phyloP scores from a whole-genome alignment of 2,888 invertebrate genomes.

The Mesoligia furuncula region DNA sequence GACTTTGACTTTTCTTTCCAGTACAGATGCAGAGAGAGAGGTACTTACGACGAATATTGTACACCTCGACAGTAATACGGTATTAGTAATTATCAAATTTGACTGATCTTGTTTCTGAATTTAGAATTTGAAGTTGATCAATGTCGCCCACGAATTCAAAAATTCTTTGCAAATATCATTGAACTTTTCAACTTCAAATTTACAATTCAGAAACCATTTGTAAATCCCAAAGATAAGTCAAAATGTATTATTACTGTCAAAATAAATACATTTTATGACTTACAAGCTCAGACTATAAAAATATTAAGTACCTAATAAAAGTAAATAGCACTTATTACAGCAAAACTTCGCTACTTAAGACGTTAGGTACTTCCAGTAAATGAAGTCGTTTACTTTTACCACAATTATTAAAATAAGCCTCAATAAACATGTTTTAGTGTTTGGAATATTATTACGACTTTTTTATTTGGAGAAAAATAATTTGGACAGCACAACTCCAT shows the following conservation, averaged over 20 bases:
- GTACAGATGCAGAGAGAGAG: not conserved
- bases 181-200: not conserved
- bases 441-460: constrained; percentile 9
- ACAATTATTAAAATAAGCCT: constrained; percentile 50
- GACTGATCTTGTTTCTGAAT: not conserved
- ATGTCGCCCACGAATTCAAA: not conserved
- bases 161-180: not conserved
- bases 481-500: not conserved
- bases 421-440: constrained; percentile 48
- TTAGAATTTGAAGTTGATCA: not conserved
- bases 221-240: not conserved
- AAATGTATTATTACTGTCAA: not conserved
- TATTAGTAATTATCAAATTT: not conserved
- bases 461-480: constrained; percentile 2
- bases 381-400: constrained; percentile 46
- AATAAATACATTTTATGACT: constrained; percentile 33
- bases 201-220: not conserved
- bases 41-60: not conserved
- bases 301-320: constrained; percentile 48
- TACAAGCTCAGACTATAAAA: constrained; percentile 40
- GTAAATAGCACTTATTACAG: constrained; percentile 53
- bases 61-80: not conserved
- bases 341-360: constrained; percentile 54
- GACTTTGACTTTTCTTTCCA: not conserved
- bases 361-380: constrained; percentile 54